Percentiles rank a stretch among this genome's conserved stretches.
These are phyloP conservation scores for Wiebesia pumilae DNA, from an alignment of 1,140 invertebrate genomes.

Conservation along the genomic window DNA sequence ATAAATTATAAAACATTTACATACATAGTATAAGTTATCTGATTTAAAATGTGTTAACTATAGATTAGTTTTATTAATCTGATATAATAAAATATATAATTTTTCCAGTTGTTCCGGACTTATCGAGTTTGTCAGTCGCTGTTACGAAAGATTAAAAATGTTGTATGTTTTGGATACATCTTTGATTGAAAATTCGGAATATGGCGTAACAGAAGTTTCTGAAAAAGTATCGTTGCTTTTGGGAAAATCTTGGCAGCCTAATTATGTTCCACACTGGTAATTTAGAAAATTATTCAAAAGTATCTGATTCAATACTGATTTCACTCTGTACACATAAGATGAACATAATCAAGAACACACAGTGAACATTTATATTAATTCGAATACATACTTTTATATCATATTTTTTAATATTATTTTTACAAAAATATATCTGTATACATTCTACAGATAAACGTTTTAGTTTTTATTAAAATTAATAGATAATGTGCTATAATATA, in stretches of 20 bases:
- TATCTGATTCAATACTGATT: neutral
- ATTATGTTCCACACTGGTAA: conserved; percentile 72
- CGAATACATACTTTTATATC: neutral
- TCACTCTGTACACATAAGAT: neutral
- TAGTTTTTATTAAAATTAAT: no score
- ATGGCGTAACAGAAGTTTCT: conserved; percentile 61
- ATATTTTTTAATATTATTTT: neutral
- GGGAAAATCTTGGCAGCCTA: conserved; percentile 68
- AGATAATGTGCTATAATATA: no score
- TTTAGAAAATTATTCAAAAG: neutral
- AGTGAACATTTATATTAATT: neutral
- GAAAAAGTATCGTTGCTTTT: conserved; percentile 65
- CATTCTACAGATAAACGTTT: neutral
- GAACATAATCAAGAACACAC: neutral
- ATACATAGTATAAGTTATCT: no score
- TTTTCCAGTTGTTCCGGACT: conserved; percentile 67
- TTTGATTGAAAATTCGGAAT: conserved; percentile 66
- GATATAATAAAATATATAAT: no score
- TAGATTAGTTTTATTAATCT: no score
- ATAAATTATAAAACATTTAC: no score
- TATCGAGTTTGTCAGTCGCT: conserved; percentile 66
- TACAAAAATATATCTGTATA: neutral
- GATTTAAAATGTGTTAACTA: no score
- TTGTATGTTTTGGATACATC: conserved; percentile 70
- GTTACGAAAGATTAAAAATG: conserved; percentile 62